Evolutionary conservation across 1,140 invertebrate genomes (phyloP), one percentile per base, ranked within the genome.

Genomic region (Leptinotarsa undecemlineata): DNA sequence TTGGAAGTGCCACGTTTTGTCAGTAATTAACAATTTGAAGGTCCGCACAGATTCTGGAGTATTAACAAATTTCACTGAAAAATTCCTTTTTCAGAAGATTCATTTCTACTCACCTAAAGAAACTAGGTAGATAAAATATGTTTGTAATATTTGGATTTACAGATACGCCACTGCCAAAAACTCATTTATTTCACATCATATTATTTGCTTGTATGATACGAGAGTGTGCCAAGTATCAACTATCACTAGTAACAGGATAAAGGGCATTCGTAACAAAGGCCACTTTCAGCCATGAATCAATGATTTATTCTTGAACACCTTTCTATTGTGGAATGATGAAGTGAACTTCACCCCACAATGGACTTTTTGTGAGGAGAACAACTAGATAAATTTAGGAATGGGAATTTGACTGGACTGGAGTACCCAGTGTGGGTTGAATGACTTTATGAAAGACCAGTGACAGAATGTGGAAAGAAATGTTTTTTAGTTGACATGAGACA

Each of bases 251-350:
- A 57, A 17, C 51, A 57, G 51, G 15, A 57, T 57, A 57, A 57
- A 57, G 51, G 51, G 51, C 51, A 57, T n/a, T 57, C 5, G 51
- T 57, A 57, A 57, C 51, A 57, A 57, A 57, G 17, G 51, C 51
- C 17, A 57, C 51, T 57, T 57, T 57, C 51, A 57, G 17, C 17
- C 51, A 19, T 57, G 51, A 57, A 15, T 57, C n/a, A 57, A 19
- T 57, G 51, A 57, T 17, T 57, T 57, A 57, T 57, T 19, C 51
- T 57, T 57, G 51, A 57, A 57, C 51, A 57, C 51, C 51, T 57
- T 57, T 57, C 51, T 57, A 57, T 57, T 57, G 51, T 57, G 51
- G 51, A 57, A 57, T 57, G n/a, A 57, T 57, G 51, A 57, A 57
- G 51, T 57, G 15, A 57, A 57, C 15, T 57, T 57, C n/a, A 19